Conservation (phyloP, 2,113 vertebrate genomes). For the Coregonus clupeaformis region DNA sequence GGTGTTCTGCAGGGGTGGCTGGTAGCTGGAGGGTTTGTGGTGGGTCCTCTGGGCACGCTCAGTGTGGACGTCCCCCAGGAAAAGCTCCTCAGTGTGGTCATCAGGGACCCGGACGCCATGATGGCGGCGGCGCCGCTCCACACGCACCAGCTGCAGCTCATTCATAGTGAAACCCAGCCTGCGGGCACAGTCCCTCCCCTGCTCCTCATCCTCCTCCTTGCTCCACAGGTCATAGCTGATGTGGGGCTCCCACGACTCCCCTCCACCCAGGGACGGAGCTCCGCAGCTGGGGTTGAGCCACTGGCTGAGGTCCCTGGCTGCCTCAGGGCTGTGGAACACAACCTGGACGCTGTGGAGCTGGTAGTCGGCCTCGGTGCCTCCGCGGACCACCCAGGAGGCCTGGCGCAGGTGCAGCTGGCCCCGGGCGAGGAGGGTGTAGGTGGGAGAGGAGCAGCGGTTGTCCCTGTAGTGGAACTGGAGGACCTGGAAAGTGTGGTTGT, state of each 20-base stretch:
- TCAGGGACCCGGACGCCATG: slow-evolving; percentile 78
- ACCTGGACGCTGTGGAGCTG: slow-evolving; percentile 77
- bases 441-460: slow-evolving; percentile 80
- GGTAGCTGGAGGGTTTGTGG: slow-evolving; percentile 84
- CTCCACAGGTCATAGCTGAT: slow-evolving; percentile 77
- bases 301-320: slow-evolving; percentile 69
- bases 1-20: slow-evolving; percentile 82
- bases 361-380: slow-evolving; percentile 83
- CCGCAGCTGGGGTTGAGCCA: slow-evolving; percentile 75
- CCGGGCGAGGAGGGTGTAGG: slow-evolving; percentile 78
- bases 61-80: slow-evolving; percentile 71
- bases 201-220: slow-evolving; percentile 74
- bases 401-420: slow-evolving; percentile 83
- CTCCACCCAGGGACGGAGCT: slow-evolving; percentile 69
- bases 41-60: slow-evolving; percentile 81
- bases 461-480: slow-evolving; percentile 85
- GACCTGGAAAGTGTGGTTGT: slow-evolving; percentile 82
- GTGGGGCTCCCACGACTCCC: slow-evolving; percentile 57
- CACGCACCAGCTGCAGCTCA: slow-evolving; percentile 82
- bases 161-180: slow-evolving; percentile 86
- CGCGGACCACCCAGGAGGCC: slow-evolving; percentile 85
- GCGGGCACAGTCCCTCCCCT: slow-evolving; percentile 74
- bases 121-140: slow-evolving; percentile 83
- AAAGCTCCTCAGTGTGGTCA: slow-evolving; percentile 33
- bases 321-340: slow-evolving; percentile 71